Evolutionary conservation across 1,140 invertebrate genomes (phyloP).

Genomic region (Ips typographus): DNA sequence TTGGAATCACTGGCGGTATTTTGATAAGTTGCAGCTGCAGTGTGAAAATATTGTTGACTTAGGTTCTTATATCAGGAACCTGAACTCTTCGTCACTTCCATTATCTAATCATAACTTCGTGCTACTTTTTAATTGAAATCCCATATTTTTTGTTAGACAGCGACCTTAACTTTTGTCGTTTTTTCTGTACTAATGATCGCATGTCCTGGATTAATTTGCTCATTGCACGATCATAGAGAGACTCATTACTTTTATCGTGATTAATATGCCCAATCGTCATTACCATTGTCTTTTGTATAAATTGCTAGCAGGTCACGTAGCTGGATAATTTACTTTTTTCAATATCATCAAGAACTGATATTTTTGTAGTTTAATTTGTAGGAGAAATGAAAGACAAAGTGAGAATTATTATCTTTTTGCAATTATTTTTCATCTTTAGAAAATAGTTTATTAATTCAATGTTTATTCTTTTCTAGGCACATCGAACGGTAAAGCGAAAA

Average conservation of each 20-base stretch:
- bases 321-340: not conserved
- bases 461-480: not conserved
- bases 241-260: constrained; percentile 3
- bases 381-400: not conserved
- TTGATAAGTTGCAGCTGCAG: too few species aligned
- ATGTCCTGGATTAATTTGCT: constrained; percentile 6
- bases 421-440: too few species aligned
- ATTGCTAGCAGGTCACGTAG: not conserved
- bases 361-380: not conserved
- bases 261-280: not conserved
- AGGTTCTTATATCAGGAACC: too few species aligned
- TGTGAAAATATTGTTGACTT: too few species aligned
- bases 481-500: not conserved
- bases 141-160: too few species aligned
- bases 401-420: too few species aligned
- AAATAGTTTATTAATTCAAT: not conserved
- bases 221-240: not conserved
- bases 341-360: not conserved
- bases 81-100: too few species aligned
- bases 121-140: too few species aligned
- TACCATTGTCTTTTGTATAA: not conserved
- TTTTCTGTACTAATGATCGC: not conserved
- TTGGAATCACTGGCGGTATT: too few species aligned
- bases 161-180: not conserved
- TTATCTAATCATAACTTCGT: too few species aligned